phyloP scores from a whole-genome alignment of 2,797 vertebrate species.

The Betta splendens region DNA sequence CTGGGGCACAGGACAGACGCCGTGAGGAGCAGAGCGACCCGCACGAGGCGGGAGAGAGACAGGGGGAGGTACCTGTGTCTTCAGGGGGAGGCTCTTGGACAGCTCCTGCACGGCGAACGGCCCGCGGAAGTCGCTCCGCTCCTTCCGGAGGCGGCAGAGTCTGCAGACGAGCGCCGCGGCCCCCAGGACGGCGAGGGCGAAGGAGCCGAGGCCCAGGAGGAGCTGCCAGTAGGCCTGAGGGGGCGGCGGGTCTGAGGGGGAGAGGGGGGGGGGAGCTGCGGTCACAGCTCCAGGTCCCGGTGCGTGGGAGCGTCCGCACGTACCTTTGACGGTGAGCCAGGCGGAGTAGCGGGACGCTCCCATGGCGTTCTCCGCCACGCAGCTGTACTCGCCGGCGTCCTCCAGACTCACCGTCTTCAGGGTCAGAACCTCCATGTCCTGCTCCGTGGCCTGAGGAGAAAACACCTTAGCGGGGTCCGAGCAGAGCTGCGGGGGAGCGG shows the following conservation, averaged over 20 bases:
- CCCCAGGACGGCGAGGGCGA: slow-evolving; percentile 87
- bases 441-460: slow-evolving; percentile 91
- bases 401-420: slow-evolving; percentile 90
- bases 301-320: slow-evolving; percentile 13
- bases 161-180: slow-evolving; percentile 86
- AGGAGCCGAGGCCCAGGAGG: slow-evolving; percentile 89
- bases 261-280: not conserved
- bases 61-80: slow-evolving; percentile 86
- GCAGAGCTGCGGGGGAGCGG: no score
- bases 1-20: slow-evolving; percentile 59
- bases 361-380: slow-evolving; percentile 92
- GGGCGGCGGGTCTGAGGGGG: slow-evolving; percentile 60
- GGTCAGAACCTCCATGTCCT: slow-evolving; percentile 91
- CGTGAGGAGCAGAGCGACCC: not conserved
- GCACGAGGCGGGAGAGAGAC: not conserved
- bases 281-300: not conserved
- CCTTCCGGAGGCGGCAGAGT: slow-evolving; percentile 88
- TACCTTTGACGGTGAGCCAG: slow-evolving; percentile 93
- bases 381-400: slow-evolving; percentile 93
- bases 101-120: slow-evolving; percentile 90
- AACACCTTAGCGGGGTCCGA: no score
- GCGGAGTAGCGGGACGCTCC: slow-evolving; percentile 93
- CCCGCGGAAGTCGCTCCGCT: slow-evolving; percentile 86
- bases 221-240: slow-evolving; percentile 88
- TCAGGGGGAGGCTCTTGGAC: slow-evolving; percentile 91